Conservation (phyloP, 2,113 vertebrate species). For the Tragelaphus buxtoni region DNA sequence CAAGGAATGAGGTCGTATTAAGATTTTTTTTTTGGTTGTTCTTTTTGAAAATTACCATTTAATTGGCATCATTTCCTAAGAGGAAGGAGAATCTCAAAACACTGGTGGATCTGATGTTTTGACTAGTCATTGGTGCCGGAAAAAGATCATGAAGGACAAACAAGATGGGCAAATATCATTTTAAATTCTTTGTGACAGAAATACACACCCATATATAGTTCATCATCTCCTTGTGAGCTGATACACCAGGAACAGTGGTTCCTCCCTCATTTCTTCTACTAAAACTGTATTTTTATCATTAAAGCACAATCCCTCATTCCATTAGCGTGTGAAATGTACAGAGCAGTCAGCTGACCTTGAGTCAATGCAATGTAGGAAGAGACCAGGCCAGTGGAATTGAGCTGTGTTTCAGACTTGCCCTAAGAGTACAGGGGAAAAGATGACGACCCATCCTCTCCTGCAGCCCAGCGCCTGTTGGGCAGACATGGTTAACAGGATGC, state of each 20-base stretch:
- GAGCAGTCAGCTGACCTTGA: constrained; percentile 62
- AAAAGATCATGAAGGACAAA: constrained; percentile 57
- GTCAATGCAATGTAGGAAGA: constrained; percentile 60
- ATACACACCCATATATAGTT: neutral
- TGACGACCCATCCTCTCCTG: neutral
- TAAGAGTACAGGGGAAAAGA: constrained; percentile 61
- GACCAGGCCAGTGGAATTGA: constrained; percentile 61
- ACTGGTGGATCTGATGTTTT: constrained; percentile 46
- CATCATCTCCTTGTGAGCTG: constrained; percentile 64
- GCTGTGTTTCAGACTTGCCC: constrained; percentile 53
- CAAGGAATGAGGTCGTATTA: neutral
- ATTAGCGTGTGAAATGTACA: constrained; percentile 68
- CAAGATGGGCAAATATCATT: constrained; percentile 45
- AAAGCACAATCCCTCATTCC: constrained; percentile 72
- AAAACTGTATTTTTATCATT: constrained; percentile 66
- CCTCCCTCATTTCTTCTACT: constrained; percentile 65
- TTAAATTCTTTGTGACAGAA: constrained; percentile 56
- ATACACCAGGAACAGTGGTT: constrained; percentile 41
- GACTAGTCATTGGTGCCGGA: constrained; percentile 31
- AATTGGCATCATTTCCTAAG: constrained; percentile 3
- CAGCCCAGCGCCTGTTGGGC: constrained; percentile 64
- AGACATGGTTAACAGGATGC: constrained; percentile 72
- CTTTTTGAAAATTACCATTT: neutral
- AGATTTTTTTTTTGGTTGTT: neutral
- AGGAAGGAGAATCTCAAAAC: neutral